These are phyloP conservation scores for Rotaria socialis DNA, from an alignment of 2,888 invertebrate species.

Conservation along the genomic window DNA sequence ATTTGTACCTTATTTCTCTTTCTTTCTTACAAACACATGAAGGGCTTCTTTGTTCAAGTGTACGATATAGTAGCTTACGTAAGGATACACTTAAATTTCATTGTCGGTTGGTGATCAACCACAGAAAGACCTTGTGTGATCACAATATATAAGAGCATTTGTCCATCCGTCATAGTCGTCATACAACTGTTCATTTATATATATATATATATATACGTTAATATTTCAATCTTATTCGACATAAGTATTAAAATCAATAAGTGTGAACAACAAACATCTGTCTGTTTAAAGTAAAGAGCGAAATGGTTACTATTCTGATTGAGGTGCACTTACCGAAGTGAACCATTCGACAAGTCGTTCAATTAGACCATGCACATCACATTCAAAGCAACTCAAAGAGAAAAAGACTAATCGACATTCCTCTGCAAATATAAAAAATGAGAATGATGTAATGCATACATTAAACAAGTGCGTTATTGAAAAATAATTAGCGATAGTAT, in stretches of 20 bases:
- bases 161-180: neutral
- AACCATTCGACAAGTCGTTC: no score
- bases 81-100: constrained; percentile 16
- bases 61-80: neutral
- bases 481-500: constrained; percentile 18
- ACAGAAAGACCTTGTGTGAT: neutral
- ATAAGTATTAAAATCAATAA: no score
- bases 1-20: constrained; percentile 29
- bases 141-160: neutral
- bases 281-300: no score
- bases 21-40: neutral
- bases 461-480: constrained; percentile 16
- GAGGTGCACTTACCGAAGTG: no score
- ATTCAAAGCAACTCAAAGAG: neutral
- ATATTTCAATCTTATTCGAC: neutral
- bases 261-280: no score
- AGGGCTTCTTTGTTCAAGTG: constrained; percentile 20
- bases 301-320: no score
- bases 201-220: neutral
- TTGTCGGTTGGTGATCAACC: neutral
- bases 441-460: neutral
- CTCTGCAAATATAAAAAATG: neutral
- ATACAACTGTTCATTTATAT: no score
- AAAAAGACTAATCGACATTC: constrained; percentile 14
- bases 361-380: no score